A percentile compares a stretch with the other conserved stretches of the same genome.
phyloP scores from a whole-genome alignment of 2,113 vertebrate species.

The Neoarius graeffei region DNA sequence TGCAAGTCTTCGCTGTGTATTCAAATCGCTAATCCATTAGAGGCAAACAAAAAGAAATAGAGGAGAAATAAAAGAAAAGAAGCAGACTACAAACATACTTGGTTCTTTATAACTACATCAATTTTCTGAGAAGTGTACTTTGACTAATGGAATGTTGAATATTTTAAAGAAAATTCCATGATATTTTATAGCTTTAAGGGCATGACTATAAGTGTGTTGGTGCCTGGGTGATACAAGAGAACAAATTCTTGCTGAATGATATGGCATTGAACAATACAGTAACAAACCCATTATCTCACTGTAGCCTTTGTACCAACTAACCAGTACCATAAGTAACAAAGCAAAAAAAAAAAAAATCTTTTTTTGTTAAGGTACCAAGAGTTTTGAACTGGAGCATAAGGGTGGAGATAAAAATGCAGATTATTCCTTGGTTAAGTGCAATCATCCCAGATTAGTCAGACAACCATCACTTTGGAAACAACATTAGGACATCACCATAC shows the following conservation, averaged over 20 bases:
- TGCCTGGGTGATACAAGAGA: background rate
- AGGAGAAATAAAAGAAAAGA: background rate
- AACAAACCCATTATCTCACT: background rate
- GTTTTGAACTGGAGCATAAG: background rate
- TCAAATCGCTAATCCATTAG: conserved; percentile 24
- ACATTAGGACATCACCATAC: background rate
- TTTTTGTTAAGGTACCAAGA: background rate
- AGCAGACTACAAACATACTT: conserved; percentile 4
- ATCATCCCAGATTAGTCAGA: background rate
- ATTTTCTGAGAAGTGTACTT: background rate
- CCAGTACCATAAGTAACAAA: background rate
- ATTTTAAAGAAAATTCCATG: conserved; percentile 2
- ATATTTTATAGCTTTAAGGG: background rate
- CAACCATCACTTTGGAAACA: background rate
- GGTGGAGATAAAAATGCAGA: background rate
- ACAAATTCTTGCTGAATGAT: background rate
- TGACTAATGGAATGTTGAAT: background rate
- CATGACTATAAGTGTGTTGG: conserved; percentile 6
- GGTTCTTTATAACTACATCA: background rate
- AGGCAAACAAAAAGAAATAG: conserved; percentile 1
- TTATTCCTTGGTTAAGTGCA: background rate
- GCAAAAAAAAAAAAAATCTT: background rate
- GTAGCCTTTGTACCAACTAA: background rate
- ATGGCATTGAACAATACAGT: background rate
- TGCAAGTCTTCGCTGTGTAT: conserved; percentile 1